Percentiles rank a stretch among this genome's conserved stretches.
These are phyloP conservation scores for Crambe crambe DNA, from an alignment of 37 sponge, comb jelly and placozoan species.

Conservation along the genomic window DNA sequence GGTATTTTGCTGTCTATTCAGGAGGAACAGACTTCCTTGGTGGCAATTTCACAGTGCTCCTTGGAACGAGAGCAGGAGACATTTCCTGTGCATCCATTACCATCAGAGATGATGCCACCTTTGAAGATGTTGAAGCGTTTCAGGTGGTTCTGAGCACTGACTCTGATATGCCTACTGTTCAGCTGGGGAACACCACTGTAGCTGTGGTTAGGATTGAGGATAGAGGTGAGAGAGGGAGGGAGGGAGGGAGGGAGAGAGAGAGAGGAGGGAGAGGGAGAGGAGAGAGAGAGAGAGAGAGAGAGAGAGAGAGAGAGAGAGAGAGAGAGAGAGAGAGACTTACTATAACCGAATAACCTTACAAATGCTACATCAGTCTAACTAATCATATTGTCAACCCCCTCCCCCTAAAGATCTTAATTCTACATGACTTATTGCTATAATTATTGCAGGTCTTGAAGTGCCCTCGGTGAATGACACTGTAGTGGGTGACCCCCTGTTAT, in stretches of 20 bases:
- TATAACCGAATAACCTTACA: too few species aligned
- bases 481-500: conserved; percentile 56
- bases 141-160: neutral
- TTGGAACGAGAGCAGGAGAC: neutral
- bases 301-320: too few species aligned
- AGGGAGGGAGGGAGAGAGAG: neutral
- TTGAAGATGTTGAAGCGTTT: conserved; percentile 31
- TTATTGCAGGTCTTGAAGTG: conserved; percentile 13
- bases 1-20: neutral
- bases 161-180: neutral
- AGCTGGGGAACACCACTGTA: neutral
- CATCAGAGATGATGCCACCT: conserved; percentile 4
- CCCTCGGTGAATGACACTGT: conserved; percentile 43
- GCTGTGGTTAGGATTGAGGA: conserved; percentile 31
- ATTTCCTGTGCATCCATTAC: conserved; percentile 10
- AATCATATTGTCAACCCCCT: too few species aligned
- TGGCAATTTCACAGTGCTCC: neutral
- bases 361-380: too few species aligned
- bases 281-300: too few species aligned
- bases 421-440: too few species aligned
- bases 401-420: too few species aligned
- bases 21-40: conserved; percentile 20
- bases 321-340: too few species aligned
- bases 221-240: conserved; percentile 25
- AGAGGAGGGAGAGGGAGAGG: too few species aligned